These are phyloP conservation scores for Lithophane socia DNA, from an alignment of 2,888 invertebrate species.

Conservation along the genomic window DNA sequence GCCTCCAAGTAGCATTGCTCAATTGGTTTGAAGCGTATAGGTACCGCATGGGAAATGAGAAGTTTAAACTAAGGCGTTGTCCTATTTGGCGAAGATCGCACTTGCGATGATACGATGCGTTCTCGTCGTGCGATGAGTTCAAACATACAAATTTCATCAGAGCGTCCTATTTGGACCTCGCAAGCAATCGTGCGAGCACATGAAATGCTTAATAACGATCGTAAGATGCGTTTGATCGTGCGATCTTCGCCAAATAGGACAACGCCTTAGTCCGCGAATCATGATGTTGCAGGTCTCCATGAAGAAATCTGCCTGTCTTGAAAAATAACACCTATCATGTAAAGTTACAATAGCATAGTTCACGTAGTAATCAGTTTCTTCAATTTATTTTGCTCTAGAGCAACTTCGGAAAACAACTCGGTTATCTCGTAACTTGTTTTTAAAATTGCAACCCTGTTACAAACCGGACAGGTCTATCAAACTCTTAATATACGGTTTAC, in stretches of 20 bases:
- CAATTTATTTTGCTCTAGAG: neutral
- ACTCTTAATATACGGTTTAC: slow-evolving; percentile 11
- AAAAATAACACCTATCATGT: neutral
- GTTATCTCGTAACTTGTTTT: slow-evolving; percentile 25
- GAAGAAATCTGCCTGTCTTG: neutral
- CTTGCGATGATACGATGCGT: too few species aligned
- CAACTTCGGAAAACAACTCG: slow-evolving; percentile 2
- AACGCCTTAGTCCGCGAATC: neutral
- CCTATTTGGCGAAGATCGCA: too few species aligned
- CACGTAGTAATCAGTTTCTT: neutral
- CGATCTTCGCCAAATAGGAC: too few species aligned
- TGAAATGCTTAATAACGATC: too few species aligned
- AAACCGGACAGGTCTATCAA: slow-evolving; percentile 46
- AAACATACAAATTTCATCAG: too few species aligned
- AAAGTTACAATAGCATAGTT: neutral
- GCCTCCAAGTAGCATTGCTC: neutral
- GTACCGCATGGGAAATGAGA: too few species aligned
- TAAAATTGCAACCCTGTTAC: slow-evolving; percentile 15
- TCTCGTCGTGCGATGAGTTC: too few species aligned
- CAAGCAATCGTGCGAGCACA: too few species aligned
- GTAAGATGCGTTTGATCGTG: too few species aligned
- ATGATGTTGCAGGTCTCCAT: neutral
- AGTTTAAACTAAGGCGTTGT: too few species aligned
- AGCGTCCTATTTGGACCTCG: too few species aligned
- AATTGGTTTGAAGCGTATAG: too few species aligned